Evolutionary conservation across 2,113 vertebrate species (phyloP).

Genomic region (Takifugu bimaculatus): DNA sequence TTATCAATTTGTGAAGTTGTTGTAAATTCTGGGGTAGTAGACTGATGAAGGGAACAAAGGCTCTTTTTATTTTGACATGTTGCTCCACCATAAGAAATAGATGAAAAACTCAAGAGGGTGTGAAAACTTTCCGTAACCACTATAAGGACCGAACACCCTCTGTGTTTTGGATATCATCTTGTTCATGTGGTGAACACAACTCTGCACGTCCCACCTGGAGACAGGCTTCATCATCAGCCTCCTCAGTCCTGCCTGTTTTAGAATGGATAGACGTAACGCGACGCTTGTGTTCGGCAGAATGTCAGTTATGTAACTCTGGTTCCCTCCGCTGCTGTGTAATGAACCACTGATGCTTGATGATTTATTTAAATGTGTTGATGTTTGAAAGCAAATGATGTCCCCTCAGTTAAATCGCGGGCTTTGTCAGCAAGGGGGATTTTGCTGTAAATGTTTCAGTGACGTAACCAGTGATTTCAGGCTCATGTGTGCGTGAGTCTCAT

Average conservation of each 20-base stretch:
- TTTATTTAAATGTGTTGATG: conserved; percentile 46
- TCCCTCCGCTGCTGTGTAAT: conserved; percentile 42
- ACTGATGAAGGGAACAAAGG: too few species aligned
- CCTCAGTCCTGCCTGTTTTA: conserved; percentile 24
- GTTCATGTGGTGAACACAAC: too few species aligned
- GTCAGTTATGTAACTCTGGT: conserved; percentile 54
- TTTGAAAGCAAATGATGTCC: conserved; percentile 29
- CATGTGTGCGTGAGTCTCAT: conserved; percentile 48
- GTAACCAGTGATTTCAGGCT: conserved; percentile 6
- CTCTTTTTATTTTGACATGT: too few species aligned
- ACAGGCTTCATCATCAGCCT: conserved; percentile 7
- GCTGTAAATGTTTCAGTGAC: conserved; percentile 20
- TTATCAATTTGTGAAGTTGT: too few species aligned
- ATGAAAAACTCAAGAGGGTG: too few species aligned
- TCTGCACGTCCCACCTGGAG: neutral
- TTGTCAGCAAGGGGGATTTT: conserved; percentile 31
- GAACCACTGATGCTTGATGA: conserved; percentile 26
- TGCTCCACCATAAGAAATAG: too few species aligned
- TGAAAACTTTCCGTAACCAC: too few species aligned
- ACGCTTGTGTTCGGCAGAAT: conserved; percentile 41
- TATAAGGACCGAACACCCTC: too few species aligned
- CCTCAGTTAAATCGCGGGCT: conserved; percentile 19
- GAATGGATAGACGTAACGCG: conserved; percentile 24
- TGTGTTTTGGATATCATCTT: too few species aligned
- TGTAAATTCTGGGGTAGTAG: too few species aligned